Conservation (phyloP, 2,888 invertebrate genomes). For the Shargacucullia verbasci region DNA sequence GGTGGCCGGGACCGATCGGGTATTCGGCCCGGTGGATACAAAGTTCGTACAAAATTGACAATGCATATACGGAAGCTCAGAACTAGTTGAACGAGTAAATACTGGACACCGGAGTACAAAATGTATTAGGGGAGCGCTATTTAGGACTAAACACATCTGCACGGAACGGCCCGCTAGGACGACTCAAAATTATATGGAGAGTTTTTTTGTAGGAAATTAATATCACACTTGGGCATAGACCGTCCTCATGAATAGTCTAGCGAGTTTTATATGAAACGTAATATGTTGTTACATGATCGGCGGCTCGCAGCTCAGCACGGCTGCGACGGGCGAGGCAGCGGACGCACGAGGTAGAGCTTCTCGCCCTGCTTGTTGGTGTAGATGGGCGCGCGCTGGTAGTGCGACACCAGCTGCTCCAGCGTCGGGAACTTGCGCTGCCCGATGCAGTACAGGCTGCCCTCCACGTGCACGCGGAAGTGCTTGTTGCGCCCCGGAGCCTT, state of each 20-base stretch:
- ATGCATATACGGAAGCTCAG: slow-evolving; percentile 56
- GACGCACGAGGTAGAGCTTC: slow-evolving; percentile 98
- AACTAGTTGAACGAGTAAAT: slow-evolving; percentile 47
- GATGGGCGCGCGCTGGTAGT: slow-evolving; percentile 99
- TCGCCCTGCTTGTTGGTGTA: slow-evolving; percentile 99
- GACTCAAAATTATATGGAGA: slow-evolving; percentile 8
- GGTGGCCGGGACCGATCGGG: slow-evolving; percentile 44
- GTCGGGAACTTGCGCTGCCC: slow-evolving; percentile 99
- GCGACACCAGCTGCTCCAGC: slow-evolving; percentile 98
- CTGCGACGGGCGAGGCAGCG: slow-evolving; percentile 91
- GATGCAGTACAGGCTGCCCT: slow-evolving; percentile 97
- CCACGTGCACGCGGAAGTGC: slow-evolving; percentile 99
- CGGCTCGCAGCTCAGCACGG: slow-evolving; percentile 66
- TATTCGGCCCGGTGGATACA: slow-evolving; percentile 44
- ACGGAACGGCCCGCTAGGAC: slow-evolving; percentile 26
- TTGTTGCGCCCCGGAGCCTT: slow-evolving; percentile 99
- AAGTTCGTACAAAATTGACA: slow-evolving; percentile 60
- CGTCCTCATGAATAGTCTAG: slow-evolving; percentile 5
- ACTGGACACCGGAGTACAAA: slow-evolving; percentile 31
- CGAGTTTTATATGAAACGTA: background rate
- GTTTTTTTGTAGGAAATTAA: slow-evolving; percentile 20
- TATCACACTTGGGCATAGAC: slow-evolving; percentile 22
- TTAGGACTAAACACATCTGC: slow-evolving; percentile 4
- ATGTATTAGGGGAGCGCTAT: slow-evolving; percentile 17
- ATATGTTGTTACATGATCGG: too few species aligned